Conservation (phyloP, 2,113 vertebrate species). For the Phalacrocorax pelagicus region DNA sequence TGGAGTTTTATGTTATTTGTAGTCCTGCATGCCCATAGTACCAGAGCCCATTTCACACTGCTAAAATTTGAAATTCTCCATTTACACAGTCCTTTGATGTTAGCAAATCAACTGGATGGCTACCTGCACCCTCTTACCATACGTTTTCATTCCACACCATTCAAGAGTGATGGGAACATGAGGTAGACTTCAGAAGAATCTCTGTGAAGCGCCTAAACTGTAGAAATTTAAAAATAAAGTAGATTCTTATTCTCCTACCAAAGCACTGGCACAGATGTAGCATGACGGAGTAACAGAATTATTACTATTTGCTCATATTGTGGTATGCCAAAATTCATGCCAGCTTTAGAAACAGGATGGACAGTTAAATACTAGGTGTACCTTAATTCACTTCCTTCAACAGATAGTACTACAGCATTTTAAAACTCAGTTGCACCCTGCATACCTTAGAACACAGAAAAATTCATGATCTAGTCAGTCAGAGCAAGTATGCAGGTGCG, state of each 20-base stretch:
- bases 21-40: neutral
- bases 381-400: neutral
- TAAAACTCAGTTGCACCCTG: neutral
- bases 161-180: neutral
- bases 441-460: neutral
- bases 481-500: neutral
- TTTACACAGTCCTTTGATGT: neutral
- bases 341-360: neutral
- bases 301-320: neutral
- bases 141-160: neutral
- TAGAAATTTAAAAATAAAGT: neutral
- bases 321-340: neutral
- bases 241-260: neutral
- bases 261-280: neutral
- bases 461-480: neutral
- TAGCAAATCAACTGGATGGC: neutral
- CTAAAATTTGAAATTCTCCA: neutral
- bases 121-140: neutral
- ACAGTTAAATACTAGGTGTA: neutral
- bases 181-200: neutral
- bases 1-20: neutral
- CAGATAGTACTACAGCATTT: neutral
- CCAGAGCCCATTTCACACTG: neutral
- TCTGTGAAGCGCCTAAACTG: neutral
- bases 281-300: neutral